Percentiles rank a stretch among this genome's conserved stretches.
Evolutionary conservation across 1,140 invertebrate genomes (phyloP).

Genomic region (Drosophila jambulina): DNA sequence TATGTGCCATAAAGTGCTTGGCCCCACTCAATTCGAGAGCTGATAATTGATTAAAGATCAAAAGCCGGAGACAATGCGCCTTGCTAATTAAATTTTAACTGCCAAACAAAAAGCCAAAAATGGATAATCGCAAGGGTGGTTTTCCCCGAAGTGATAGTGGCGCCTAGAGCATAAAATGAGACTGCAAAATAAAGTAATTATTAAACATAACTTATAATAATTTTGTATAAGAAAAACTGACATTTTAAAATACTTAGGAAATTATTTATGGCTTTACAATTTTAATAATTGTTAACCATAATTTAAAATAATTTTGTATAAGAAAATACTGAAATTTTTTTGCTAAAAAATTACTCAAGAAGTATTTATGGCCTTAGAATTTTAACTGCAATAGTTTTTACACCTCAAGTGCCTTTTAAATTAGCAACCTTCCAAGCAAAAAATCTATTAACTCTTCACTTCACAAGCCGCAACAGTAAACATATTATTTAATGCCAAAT

Average conservation of each 20-base stretch:
- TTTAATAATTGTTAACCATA: background rate
- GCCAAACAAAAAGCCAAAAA: slow-evolving; percentile 49
- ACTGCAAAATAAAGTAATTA: background rate
- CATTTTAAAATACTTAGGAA: rapidly evolving
- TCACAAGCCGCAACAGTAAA: background rate
- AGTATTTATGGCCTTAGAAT: background rate
- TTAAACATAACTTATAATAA: background rate
- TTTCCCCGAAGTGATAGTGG: slow-evolving; percentile 33
- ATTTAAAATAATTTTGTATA: background rate
- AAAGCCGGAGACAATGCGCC: slow-evolving; percentile 49
- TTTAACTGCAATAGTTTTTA: background rate
- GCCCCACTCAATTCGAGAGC: slow-evolving; percentile 36
- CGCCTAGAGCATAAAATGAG: slow-evolving; percentile 2
- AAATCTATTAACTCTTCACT: background rate
- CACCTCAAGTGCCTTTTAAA: background rate
- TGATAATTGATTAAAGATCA: slow-evolving; percentile 56
- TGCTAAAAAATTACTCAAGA: background rate
- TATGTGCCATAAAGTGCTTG: slow-evolving; percentile 43
- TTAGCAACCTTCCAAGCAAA: background rate
- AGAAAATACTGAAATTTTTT: background rate
- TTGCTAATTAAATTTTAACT: slow-evolving; percentile 68
- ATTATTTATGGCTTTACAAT: background rate
- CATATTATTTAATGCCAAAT: background rate
- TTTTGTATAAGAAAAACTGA: background rate
- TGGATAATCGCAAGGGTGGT: slow-evolving; percentile 48